Evolutionary conservation across 2,888 invertebrate genomes (phyloP).

Genomic region (Ceramica pisi): DNA sequence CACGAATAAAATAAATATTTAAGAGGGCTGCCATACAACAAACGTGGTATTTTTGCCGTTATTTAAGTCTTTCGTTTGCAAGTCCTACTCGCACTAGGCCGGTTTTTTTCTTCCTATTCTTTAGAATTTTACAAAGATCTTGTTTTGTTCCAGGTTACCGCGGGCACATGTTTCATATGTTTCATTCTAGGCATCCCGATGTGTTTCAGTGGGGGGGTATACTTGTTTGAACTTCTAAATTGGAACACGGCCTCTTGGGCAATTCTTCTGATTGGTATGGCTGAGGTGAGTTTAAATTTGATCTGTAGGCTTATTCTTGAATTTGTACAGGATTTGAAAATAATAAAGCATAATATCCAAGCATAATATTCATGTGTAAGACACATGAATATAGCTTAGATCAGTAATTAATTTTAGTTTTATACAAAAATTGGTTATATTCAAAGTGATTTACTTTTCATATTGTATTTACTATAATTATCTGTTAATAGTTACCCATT

Average conservation of each 20-base stretch:
- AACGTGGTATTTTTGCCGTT: too few species aligned
- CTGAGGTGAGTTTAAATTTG: conserved; percentile 87
- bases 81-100: too few species aligned
- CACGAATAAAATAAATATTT: too few species aligned
- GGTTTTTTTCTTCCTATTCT: neutral
- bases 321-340: neutral
- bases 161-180: conserved; percentile 92
- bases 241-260: conserved; percentile 95
- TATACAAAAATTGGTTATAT: neutral
- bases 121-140: neutral
- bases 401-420: neutral
- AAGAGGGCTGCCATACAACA: too few species aligned
- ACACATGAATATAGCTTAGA: too few species aligned
- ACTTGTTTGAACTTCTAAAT: conserved; percentile 93
- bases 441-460: neutral
- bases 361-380: too few species aligned
- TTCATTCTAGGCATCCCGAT: conserved; percentile 94
- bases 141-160: conserved; percentile 88
- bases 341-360: rapidly evolving
- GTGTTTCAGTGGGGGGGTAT: conserved; percentile 94
- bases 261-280: conserved; percentile 93
- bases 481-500: too few species aligned
- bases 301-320: neutral
- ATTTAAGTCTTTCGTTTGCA: too few species aligned
- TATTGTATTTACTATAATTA: too few species aligned